Evolutionary conservation across 2,888 invertebrate species (phyloP).

Genomic region (Sinentomon sp.): DNA sequence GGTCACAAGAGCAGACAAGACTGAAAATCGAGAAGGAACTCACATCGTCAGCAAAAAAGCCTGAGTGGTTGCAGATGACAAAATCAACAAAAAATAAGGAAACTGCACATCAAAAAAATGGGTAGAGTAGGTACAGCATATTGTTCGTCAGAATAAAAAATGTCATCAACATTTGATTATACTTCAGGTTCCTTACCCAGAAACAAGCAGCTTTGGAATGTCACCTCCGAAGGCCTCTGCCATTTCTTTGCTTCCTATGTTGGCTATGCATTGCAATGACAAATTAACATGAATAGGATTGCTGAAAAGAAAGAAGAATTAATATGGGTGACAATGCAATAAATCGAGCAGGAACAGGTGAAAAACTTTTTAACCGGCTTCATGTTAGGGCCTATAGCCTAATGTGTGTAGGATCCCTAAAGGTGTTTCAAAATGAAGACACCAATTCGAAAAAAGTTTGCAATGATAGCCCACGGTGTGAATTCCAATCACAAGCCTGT

Average conservation of each 20-base stretch:
- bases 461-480: too few species aligned
- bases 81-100: too few species aligned
- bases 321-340: not conserved
- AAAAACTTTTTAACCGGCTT: not conserved
- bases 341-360: not conserved
- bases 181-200: conserved; percentile 35
- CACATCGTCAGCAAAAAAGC: too few species aligned
- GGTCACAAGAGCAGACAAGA: too few species aligned
- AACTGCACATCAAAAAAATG: too few species aligned
- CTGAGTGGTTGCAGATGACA: too few species aligned
- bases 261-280: conserved; percentile 96
- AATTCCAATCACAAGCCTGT: too few species aligned
- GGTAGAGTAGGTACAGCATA: too few species aligned
- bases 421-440: not conserved
- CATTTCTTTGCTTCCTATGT: conserved; percentile 98
- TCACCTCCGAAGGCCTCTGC: conserved; percentile 97
- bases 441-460: too few species aligned
- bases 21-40: too few species aligned
- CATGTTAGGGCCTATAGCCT: too few species aligned
- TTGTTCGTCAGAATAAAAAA: too few species aligned
- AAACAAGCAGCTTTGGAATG: conserved; percentile 90
- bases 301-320: conserved; percentile 18
- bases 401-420: not conserved
- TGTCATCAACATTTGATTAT: not conserved
- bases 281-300: conserved; percentile 97